These are phyloP conservation scores for Chromis chromis DNA, from an alignment of 2,797 vertebrate species.

Conservation along the genomic window DNA sequence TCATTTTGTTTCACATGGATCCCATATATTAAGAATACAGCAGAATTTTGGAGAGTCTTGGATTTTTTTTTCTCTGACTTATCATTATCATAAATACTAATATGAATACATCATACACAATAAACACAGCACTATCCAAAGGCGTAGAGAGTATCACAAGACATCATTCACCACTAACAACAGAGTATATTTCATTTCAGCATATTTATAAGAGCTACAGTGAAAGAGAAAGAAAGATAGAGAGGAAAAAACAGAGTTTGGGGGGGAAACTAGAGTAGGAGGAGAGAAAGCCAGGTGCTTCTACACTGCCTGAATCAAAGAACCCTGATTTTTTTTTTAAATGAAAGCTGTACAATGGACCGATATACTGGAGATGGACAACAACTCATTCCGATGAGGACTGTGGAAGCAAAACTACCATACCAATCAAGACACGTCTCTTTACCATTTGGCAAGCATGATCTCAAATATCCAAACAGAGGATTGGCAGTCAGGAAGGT, in stretches of 20 bases:
- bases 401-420: conserved; percentile 64
- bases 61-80: conserved; percentile 77
- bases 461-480: conserved; percentile 51
- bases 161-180: conserved; percentile 88
- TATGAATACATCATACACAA: conserved; percentile 86
- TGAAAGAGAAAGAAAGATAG: conserved; percentile 69
- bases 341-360: conserved; percentile 49
- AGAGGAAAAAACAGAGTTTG: conserved; percentile 37
- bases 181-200: conserved; percentile 86
- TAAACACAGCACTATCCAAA: conserved; percentile 87
- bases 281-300: conserved; percentile 72
- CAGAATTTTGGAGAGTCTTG: conserved; percentile 80
- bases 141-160: conserved; percentile 85
- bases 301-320: conserved; percentile 66
- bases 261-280: conserved; percentile 47
- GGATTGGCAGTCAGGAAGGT: conserved; percentile 57
- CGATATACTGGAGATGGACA: conserved; percentile 43
- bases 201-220: conserved; percentile 86
- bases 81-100: conserved; percentile 84
- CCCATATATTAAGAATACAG: conserved; percentile 86
- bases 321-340: conserved; percentile 60
- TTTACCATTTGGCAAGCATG: conserved; percentile 60
- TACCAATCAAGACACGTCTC: conserved; percentile 68
- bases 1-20: conserved; percentile 84
- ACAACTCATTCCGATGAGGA: conserved; percentile 45